Base-by-base conservation (phyloP, 2,113 vertebrate genomes). In the Xiphophorus maculatus region DNA sequence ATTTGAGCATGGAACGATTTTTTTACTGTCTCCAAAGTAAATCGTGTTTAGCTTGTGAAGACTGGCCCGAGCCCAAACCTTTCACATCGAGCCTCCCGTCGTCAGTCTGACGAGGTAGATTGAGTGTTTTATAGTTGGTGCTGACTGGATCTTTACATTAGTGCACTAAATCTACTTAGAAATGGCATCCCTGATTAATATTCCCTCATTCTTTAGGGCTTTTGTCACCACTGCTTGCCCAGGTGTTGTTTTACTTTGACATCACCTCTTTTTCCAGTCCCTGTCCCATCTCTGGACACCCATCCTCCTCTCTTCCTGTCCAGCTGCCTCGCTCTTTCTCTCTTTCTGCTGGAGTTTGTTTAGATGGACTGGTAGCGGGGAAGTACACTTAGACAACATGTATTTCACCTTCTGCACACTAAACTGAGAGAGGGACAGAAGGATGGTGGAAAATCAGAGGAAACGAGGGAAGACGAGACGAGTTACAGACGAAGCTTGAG, bases 331-430 rank as follows among this genome's bases (percentile, higher is more conserved):
- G 32, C 78, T 87, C 90, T 88, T 83, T 93, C 84, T 85, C 84
- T 90, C 72, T 85, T 84, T 66, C 86, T 69, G 84, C n/a, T 88
- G 65, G 51, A 83, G 91, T 92, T 92, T 91, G 92, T 93, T 92
- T 93, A 93, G 90, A 91, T 42, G 48, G 80, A 87, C 83, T 82
- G 93, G 93, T 92, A 93, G 90, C 73, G 86, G 85, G 89, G 87
- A 86, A 89, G 93, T 90, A 90, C 90, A 91, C 93, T 93, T 89
- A 90, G 91, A 86, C 88, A 87, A 89, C 86, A 87, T 82, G 85
- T 93, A 89, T 89, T 93, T 90, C 92, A 90, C 90, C 89, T 91
- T 93, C 93, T 94, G 90, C 90, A 81, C 88, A 82, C 92, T 91
- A 80, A 93, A 90, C 93, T 94, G 82, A 35, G 88, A 79, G 86